phyloP scores from a whole-genome alignment of 2,113 vertebrate genomes.

The Halcyon senegalensis region DNA sequence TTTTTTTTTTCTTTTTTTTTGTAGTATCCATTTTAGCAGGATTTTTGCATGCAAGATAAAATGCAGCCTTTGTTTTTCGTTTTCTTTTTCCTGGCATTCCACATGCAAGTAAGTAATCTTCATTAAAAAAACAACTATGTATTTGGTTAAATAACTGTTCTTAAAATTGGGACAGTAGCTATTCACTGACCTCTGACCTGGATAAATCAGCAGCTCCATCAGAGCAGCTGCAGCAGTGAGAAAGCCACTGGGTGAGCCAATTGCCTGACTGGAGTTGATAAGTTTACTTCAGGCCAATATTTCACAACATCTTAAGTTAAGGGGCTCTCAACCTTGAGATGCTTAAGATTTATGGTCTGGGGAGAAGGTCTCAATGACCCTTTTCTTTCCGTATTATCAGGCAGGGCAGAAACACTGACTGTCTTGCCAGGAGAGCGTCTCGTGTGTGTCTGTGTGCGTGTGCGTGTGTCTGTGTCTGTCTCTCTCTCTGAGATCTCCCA shows the following conservation, averaged over 20 bases:
- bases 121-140: conserved; percentile 9
- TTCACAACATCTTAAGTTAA: neutral
- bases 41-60: conserved; percentile 80
- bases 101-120: conserved; percentile 76
- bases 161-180: neutral
- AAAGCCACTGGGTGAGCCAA: neutral
- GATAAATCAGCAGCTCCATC: neutral
- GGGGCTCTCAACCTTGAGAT: neutral
- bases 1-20: conserved; percentile 28
- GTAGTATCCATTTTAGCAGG: conserved; percentile 65
- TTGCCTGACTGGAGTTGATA: neutral
- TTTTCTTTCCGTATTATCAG: conserved; percentile 64
- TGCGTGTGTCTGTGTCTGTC: neutral
- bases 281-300: neutral
- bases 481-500: conserved; percentile 62
- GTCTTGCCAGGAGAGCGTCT: conserved; percentile 36
- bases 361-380: conserved; percentile 46
- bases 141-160: conserved; percentile 27
- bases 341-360: neutral
- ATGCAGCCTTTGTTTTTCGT: conserved; percentile 69
- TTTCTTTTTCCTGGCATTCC: conserved; percentile 76
- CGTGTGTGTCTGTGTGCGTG: neutral
- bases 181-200: neutral
- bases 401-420: neutral
- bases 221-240: neutral